phyloP scores from a whole-genome alignment of 1,140 invertebrate genomes.

The Danaus plexippus region DNA sequence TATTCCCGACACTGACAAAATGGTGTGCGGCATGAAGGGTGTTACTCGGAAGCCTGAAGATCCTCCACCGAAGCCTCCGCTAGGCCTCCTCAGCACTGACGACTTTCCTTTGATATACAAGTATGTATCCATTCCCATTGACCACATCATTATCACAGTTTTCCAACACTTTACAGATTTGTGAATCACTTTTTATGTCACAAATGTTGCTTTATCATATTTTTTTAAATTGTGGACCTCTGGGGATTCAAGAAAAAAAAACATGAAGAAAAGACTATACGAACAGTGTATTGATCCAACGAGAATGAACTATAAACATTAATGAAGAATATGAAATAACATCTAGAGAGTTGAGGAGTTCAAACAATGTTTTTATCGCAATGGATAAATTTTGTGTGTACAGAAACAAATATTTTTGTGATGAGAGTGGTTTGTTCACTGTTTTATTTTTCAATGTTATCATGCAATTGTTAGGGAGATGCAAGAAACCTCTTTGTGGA shows the following conservation, averaged over 20 bases:
- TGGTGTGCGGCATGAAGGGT: conserved; percentile 89
- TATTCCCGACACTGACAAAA: conserved; percentile 87
- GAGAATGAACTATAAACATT: conserved; percentile 5
- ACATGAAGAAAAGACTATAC: conserved; percentile 5
- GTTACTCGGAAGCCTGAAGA: conserved; percentile 76
- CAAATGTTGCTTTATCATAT: conserved; percentile 28
- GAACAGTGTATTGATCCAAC: conserved; percentile 1
- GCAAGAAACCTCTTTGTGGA: conserved; percentile 27
- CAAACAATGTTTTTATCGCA: conserved; percentile 4
- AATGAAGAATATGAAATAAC: conserved; percentile 4
- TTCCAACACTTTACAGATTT: conserved; percentile 52
- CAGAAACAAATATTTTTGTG: neutral
- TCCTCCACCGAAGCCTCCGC: conserved; percentile 77
- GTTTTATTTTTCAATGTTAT: conserved; percentile 15
- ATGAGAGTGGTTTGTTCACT: conserved; percentile 14
- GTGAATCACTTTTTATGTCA: conserved; percentile 29
- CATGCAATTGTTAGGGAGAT: conserved; percentile 11
- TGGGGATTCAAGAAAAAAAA: conserved; percentile 8
- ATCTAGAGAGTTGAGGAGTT: neutral
- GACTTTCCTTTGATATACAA: conserved; percentile 90
- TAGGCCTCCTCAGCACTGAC: conserved; percentile 87
- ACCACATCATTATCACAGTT: conserved; percentile 23
- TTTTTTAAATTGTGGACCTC: conserved; percentile 29
- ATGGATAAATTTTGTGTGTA: neutral
- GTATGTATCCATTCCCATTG: conserved; percentile 74